These are phyloP conservation scores for Rotaria magnacalcarata DNA, from an alignment of 2,888 invertebrate genomes.

Conservation along the genomic window DNA sequence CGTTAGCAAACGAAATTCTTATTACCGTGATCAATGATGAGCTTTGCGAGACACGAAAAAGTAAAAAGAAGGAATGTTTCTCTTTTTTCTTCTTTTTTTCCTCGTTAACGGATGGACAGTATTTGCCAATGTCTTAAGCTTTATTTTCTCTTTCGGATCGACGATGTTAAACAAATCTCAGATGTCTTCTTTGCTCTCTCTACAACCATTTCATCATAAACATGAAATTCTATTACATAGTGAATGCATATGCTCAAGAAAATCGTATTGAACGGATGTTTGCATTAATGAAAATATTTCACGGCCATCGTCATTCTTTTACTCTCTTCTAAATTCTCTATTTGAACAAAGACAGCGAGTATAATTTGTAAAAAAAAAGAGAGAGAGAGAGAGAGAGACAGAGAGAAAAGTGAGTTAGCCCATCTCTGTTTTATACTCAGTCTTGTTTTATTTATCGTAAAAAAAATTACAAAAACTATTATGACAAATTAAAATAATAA, in stretches of 20 bases:
- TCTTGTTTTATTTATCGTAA: neutral
- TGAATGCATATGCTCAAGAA: neutral
- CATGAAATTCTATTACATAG: neutral
- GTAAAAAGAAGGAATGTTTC: neutral
- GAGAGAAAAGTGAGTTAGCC: neutral
- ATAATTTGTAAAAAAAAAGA: neutral
- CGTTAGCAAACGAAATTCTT: neutral
- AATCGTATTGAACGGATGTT: neutral
- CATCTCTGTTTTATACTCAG: neutral
- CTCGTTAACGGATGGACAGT: neutral
- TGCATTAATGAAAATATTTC: neutral
- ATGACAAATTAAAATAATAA: neutral
- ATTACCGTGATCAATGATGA: neutral
- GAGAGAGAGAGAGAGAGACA: neutral
- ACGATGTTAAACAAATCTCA: neutral
- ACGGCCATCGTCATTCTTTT: neutral
- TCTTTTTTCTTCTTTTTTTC: neutral
- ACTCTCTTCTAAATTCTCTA: neutral
- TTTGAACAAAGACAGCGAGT: neutral
- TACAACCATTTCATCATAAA: neutral
- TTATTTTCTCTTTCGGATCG: neutral
- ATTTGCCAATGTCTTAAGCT: constrained; percentile 18
- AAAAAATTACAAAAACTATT: neutral
- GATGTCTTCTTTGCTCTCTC: neutral
- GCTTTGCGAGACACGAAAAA: neutral